Conservation (phyloP, 2,113 vertebrate genomes). For the Brachyhypopomus gauderio region DNA sequence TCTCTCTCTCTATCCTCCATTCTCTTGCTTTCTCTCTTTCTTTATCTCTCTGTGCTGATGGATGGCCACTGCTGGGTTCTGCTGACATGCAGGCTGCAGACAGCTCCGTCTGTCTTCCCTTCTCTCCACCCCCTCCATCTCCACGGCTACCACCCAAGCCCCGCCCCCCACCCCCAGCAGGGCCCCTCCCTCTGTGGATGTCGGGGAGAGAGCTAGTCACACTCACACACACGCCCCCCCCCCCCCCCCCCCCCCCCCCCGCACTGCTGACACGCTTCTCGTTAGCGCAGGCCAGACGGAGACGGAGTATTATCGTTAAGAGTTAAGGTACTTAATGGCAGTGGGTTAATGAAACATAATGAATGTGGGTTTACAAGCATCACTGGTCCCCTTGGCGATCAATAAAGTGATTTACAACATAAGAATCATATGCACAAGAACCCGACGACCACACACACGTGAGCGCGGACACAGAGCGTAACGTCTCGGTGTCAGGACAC, state of each 20-base stretch:
- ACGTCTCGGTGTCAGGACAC: no score
- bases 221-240: constrained; percentile 25
- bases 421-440: background rate
- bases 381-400: background rate
- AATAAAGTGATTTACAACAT: background rate
- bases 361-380: background rate
- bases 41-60: constrained; percentile 6
- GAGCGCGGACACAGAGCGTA: no score
- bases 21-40: no score
- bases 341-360: background rate
- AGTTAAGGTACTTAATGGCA: constrained; percentile 21
- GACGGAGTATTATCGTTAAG: constrained; percentile 16
- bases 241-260: background rate
- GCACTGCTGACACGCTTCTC: constrained; percentile 23
- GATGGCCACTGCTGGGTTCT: constrained; percentile 9
- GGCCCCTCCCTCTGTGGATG: constrained; percentile 46
- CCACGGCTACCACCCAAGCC: background rate
- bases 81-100: constrained; percentile 41
- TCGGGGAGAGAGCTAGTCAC: constrained; percentile 23
- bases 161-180: constrained; percentile 21
- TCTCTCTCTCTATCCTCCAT: no score
- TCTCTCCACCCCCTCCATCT: constrained; percentile 38
- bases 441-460: background rate
- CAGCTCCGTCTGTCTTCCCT: constrained; percentile 36
- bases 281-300: constrained; percentile 34